Base-by-base conservation (phyloP, 2,113 vertebrate genomes). In the Chaetura pelagica region DNA sequence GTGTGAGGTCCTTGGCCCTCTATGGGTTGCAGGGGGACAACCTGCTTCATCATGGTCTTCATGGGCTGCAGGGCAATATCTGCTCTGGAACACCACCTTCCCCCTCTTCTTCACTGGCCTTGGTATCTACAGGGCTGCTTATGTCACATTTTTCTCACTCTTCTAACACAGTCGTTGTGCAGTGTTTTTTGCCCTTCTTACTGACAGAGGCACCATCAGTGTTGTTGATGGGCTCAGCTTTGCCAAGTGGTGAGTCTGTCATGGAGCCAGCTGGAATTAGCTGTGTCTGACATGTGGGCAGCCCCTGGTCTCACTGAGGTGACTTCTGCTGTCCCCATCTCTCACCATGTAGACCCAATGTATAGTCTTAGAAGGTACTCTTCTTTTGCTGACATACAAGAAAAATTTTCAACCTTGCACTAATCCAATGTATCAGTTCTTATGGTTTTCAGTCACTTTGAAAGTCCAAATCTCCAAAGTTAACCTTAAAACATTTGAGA, bases 11-110 rank as follows among this genome's bases (percentile, higher is more conserved):
- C 3, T 3, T 71, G 35, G 11, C 51, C 44, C 46, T 71, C 30
- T 6, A 10, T 12, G 62, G 52, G 30, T 14, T 38, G 35, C 0
- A 3, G 21, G 20, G 27, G 13, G 1, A 19, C 23, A 63, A 0
- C 10, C 15, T 44, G 0, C 15, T 40, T 40, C 12, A 27, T 32
- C 16, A 8, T 7, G 14, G 5, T 40, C 46, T 74, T 69, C 0
- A 0, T 12, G 32, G 27, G 4, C 4, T 10, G 46, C 55, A 46
- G 49, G 5, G 15, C 20, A 68, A 34, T 62, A 22, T 63, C 69
- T 68, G 26, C 38, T 67, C 21, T 0, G 3, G 40, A 69, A 55
- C 24, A 22, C 6, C 14, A 55, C 48, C n/a, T 62, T 19, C 17
- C 34, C 7, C 13, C 13, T 54, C 29, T 61, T 26, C 29, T 67